phyloP scores from a whole-genome alignment of 2,888 invertebrate genomes.

The Hydropsyche betteni region DNA sequence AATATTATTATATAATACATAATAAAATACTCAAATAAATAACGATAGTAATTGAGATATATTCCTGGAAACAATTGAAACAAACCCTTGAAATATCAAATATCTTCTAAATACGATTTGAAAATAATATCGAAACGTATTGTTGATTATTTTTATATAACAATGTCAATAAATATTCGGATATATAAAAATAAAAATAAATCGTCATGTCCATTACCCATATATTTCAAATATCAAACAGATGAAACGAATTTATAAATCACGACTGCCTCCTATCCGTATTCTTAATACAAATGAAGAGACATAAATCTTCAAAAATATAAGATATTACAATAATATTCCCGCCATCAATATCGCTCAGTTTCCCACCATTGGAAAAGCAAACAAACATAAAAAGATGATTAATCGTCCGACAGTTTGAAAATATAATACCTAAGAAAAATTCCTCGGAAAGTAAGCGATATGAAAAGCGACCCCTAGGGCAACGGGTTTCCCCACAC shows the following conservation, averaged over 20 bases:
- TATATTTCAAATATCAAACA: no score
- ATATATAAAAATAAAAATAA: no score
- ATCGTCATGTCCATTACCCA: no score
- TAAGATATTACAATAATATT: constrained; percentile 38
- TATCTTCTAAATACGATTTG: not conserved
- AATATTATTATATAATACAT: no score
- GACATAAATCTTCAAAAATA: constrained; percentile 40
- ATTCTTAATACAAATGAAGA: not conserved
- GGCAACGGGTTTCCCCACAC: constrained; percentile 3
- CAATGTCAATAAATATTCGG: not conserved
- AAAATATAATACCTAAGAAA: constrained; percentile 14
- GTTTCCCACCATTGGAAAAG: constrained; percentile 32
- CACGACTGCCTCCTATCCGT: no score
- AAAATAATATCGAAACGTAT: not conserved
- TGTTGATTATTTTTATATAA: constrained; percentile 1
- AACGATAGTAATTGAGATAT: no score
- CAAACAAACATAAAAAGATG: constrained; percentile 34
- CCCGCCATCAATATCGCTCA: constrained; percentile 37
- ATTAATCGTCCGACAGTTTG: constrained; percentile 33
- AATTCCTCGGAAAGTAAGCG: not conserved
- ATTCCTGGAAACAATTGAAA: no score
- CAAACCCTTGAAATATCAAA: no score
- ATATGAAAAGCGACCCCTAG: no score
- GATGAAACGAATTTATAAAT: no score
- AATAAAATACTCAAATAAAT: no score